Percentiles rank a stretch among this genome's conserved stretches.
These are phyloP conservation scores for Nomada ferruginata DNA, from an alignment of 2,888 invertebrate species.

Conservation along the genomic window DNA sequence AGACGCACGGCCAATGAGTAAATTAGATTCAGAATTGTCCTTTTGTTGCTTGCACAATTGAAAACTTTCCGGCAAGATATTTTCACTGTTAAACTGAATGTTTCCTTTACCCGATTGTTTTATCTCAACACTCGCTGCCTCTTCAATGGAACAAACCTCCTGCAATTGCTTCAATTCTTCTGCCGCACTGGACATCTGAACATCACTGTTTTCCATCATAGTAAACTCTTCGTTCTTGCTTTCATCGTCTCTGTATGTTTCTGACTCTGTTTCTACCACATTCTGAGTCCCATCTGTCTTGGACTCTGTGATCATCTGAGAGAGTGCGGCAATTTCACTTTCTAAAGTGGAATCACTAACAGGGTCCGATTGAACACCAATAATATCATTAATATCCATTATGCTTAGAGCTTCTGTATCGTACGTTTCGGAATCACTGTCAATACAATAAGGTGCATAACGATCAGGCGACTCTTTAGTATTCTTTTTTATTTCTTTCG, in stretches of 20 bases:
- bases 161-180: not conserved
- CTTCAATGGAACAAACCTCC: not conserved
- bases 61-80: not conserved
- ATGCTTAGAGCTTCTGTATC: conserved; percentile 78
- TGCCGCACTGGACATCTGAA: not conserved
- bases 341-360: conserved; percentile 79
- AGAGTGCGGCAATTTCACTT: conserved; percentile 80
- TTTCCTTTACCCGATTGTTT: not conserved
- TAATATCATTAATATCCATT: conserved; percentile 80
- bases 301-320: conserved; percentile 80
- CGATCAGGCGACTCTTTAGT: conserved; percentile 67
- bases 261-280: not conserved
- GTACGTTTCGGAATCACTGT: conserved; percentile 77
- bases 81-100: not conserved
- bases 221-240: not conserved
- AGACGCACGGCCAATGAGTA: not conserved
- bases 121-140: not conserved
- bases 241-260: not conserved
- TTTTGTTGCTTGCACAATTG: not conserved
- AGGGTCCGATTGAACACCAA: conserved; percentile 75
- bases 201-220: not conserved
- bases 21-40: conserved; percentile 10
- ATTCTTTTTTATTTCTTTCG: conserved; percentile 63
- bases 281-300: conserved; percentile 64
- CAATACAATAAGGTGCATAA: conserved; percentile 74